Evolutionary conservation across 2,888 invertebrate genomes (phyloP).

Genomic region (Pedicia rivosa): DNA sequence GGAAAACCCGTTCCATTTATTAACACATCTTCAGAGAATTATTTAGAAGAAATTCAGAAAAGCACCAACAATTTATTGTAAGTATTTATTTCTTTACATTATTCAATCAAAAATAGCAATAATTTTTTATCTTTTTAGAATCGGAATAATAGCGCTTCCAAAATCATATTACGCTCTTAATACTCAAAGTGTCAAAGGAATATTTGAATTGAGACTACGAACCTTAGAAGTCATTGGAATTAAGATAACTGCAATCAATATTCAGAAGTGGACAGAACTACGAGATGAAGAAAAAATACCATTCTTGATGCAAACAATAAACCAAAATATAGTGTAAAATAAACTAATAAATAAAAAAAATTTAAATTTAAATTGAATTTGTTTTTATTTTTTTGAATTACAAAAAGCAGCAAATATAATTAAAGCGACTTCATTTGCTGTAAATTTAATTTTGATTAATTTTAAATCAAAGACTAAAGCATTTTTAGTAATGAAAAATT

Average conservation of each 20-base stretch:
- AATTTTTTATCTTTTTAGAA: constrained; percentile 7
- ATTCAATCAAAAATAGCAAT: not conserved
- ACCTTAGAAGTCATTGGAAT: constrained; percentile 8
- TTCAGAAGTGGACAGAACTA: not conserved
- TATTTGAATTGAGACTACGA: constrained; percentile 8
- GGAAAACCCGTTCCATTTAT: too few relatives aligned
- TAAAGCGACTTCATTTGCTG: too few relatives aligned
- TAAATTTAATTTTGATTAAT: too few relatives aligned
- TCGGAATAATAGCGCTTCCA: constrained; percentile 8
- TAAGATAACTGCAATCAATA: not conserved
- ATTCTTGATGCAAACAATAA: not conserved
- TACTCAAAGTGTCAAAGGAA: constrained; percentile 8
- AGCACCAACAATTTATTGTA: not conserved
- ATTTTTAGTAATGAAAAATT: too few relatives aligned
- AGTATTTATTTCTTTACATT: not conserved
- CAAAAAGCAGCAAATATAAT: too few relatives aligned
- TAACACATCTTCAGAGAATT: too few relatives aligned
- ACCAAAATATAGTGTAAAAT: not conserved
- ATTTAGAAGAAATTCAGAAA: not conserved
- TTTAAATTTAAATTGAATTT: too few relatives aligned
- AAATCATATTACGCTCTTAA: constrained; percentile 7
- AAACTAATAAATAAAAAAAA: too few relatives aligned
- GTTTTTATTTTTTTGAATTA: too few relatives aligned
- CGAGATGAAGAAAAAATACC: not conserved
- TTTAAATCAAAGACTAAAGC: too few relatives aligned